phyloP scores from a whole-genome alignment of 2,113 vertebrate genomes.

The Semnornis frantzii region DNA sequence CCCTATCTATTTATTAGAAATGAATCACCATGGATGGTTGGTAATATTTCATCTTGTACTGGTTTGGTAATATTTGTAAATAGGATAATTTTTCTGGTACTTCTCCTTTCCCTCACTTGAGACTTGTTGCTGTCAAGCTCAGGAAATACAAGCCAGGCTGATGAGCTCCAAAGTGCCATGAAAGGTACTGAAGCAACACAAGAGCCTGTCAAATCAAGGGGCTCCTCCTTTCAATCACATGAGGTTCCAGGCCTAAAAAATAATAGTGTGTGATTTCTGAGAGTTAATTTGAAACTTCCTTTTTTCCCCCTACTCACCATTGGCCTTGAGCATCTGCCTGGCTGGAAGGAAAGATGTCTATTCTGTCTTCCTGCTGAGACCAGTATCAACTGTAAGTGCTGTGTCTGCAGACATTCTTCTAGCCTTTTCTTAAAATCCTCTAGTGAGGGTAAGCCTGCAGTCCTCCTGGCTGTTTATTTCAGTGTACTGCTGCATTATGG shows the following conservation, averaged over 20 bases:
- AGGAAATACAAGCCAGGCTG: background rate
- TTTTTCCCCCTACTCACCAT: background rate
- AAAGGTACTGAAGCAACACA: conserved; percentile 56
- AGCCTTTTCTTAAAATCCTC: background rate
- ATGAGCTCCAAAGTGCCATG: conserved; percentile 25
- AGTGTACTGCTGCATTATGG: background rate
- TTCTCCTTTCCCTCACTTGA: background rate
- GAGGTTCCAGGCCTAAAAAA: background rate
- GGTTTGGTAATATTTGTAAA: conserved; percentile 9
- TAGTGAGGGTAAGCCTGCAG: background rate
- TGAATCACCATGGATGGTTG: background rate
- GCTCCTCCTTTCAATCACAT: conserved; percentile 46
- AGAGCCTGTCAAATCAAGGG: conserved; percentile 31
- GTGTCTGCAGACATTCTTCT: background rate
- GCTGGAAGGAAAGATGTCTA: background rate
- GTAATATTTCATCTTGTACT: background rate
- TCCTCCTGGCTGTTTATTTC: background rate
- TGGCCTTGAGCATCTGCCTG: background rate
- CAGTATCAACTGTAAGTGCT: background rate
- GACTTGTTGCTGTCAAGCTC: conserved; percentile 40
- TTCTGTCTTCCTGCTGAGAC: background rate
- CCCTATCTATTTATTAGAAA: conserved; percentile 8
- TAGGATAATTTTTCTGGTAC: background rate
- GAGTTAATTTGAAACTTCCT: background rate
- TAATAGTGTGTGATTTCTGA: background rate